Evolutionary conservation across 2,113 vertebrate species (phyloP).

Genomic region (Indicator indicator): DNA sequence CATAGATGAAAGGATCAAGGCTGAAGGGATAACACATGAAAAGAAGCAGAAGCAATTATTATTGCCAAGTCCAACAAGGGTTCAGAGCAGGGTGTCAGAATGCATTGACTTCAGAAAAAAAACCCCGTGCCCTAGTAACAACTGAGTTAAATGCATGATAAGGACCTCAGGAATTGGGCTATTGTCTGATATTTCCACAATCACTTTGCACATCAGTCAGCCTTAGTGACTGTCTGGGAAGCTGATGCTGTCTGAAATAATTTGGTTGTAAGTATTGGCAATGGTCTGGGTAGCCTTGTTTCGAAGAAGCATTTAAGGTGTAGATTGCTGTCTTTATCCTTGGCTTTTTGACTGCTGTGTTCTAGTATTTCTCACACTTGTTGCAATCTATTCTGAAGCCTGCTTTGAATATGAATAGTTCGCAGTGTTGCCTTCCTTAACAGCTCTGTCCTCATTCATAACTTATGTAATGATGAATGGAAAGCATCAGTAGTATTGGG

Average conservation of each 20-base stretch:
- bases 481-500: neutral
- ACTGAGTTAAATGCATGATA: constrained; percentile 28
- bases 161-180: constrained; percentile 17
- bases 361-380: neutral
- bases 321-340: neutral
- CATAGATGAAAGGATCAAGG: constrained; percentile 62
- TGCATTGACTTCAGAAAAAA: constrained; percentile 59
- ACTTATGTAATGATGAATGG: neutral
- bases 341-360: neutral
- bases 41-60: constrained; percentile 69
- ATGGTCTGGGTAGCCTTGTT: neutral
- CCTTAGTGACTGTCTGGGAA: constrained; percentile 35
- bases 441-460: neutral
- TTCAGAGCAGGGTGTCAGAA: constrained; percentile 56
- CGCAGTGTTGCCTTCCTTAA: neutral
- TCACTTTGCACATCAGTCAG: constrained; percentile 46
- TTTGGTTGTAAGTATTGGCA: neutral
- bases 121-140: constrained; percentile 15
- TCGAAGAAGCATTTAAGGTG: neutral
- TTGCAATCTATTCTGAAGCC: neutral
- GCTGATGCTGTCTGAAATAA: constrained; percentile 8
- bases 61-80: constrained; percentile 45
- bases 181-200: constrained; percentile 53
- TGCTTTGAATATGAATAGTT: neutral
- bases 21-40: constrained; percentile 66